Evolutionary conservation across 2,113 vertebrate species (phyloP), one percentile per base, ranked within the genome.

Genomic region (Apus apus): DNA sequence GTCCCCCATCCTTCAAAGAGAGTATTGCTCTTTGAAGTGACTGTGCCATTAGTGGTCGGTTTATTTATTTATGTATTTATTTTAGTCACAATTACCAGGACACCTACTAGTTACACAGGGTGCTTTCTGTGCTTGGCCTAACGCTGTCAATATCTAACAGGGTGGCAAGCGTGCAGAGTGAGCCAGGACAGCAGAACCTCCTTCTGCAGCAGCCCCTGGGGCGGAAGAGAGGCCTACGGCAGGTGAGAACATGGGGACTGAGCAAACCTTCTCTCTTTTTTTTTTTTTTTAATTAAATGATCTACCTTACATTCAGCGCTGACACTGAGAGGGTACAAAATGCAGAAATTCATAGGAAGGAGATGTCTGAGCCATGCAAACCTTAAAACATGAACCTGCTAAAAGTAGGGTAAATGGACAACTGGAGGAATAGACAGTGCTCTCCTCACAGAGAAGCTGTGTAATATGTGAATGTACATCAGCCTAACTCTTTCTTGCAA

Each of bases 81-180:
- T 95, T 84, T 65, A 91, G 89, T 96, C 66, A 92, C 43, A 66
- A 78, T 72, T 95, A 90, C 93, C 95, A 90, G 89, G 96, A 77
- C 77, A 79, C 15, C 6, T 70, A 3, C 57, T 87, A 76, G 40
- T 58, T 53, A 15, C 25, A 74, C 56, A 61, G n/a, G 3, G 2
- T 40, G 27, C 36, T 70, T 70, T 79, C 53, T 80, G 36, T 45
- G 21, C 65, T 62, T 38, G 46, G 57, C 56, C 95, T 98, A 96
- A 98, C 19, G 45, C 92, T 98, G 45, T 97, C 97, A 76, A 94
- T 94, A 62, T 95, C 98, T 96, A 84, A 95, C 98, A 99, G 99
- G 98, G 99, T 99, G 91, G 99, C 99, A 45, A 99, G 99, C 19
- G 98, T 99, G 74, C 99, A 99, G 98, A 99, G 99, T 11, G 99